phyloP scores from a whole-genome alignment of 1,140 invertebrate species.

The Paraescarpia echinospica region DNA sequence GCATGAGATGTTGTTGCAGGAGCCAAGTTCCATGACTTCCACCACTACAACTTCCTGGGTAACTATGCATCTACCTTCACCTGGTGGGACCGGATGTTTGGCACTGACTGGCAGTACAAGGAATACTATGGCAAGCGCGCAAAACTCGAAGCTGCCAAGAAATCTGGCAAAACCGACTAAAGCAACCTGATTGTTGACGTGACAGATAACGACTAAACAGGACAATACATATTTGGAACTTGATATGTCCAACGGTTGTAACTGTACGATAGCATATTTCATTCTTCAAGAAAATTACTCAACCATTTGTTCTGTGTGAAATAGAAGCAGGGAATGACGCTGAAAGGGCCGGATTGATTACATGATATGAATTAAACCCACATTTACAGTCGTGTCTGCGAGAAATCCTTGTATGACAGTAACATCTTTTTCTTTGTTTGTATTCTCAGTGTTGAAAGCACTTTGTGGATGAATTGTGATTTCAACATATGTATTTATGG shows the following conservation, averaged over 20 bases:
- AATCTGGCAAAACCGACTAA: background rate
- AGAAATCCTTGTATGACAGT: background rate
- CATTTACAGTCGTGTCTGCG: background rate
- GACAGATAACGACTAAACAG: background rate
- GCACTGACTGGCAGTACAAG: conserved; percentile 45
- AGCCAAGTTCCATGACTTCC: conserved; percentile 49
- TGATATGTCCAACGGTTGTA: background rate
- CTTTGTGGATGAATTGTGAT: background rate
- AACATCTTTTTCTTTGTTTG: background rate
- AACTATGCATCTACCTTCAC: conserved; percentile 51
- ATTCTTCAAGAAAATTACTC: background rate
- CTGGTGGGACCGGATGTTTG: conserved; percentile 51
- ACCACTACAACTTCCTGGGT: conserved; percentile 50
- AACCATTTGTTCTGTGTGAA: too few species aligned
- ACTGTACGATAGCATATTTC: background rate
- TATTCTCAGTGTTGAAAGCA: background rate
- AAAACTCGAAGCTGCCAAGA: background rate
- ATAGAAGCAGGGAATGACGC: background rate
- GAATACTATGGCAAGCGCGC: conserved; percentile 14
- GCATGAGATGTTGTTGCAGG: conserved; percentile 35
- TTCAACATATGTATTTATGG: background rate
- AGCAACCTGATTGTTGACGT: background rate
- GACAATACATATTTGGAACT: background rate
- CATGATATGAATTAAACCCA: background rate
- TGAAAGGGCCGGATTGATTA: background rate